Percentiles rank a stretch among this genome's conserved stretches.
These are phyloP conservation scores for Tipula lateralis DNA, from an alignment of 2,888 invertebrate species.

Conservation along the genomic window DNA sequence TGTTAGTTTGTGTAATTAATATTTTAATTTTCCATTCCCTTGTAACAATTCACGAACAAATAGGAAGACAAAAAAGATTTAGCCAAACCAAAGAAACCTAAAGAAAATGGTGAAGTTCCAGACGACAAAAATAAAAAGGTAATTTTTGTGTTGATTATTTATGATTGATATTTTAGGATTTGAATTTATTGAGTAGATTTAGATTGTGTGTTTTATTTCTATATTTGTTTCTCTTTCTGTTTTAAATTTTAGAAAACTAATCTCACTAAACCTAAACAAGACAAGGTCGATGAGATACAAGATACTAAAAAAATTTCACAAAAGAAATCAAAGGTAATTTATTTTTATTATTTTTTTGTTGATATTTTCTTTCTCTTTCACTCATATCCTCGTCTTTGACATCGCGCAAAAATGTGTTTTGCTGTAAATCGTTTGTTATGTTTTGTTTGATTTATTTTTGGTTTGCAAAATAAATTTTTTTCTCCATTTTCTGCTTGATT, in stretches of 20 bases:
- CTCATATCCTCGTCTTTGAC: neutral
- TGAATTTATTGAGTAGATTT: neutral
- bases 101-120: neutral
- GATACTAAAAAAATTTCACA: neutral
- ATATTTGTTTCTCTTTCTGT: neutral
- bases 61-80: neutral
- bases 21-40: neutral
- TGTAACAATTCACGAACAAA: neutral
- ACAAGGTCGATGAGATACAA: neutral
- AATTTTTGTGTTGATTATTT: neutral
- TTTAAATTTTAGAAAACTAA: neutral
- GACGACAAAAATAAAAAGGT: neutral
- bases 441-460: neutral
- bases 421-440: neutral
- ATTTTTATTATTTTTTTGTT: neutral
- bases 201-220: neutral
- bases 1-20: neutral
- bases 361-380: neutral
- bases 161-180: neutral
- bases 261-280: constrained; percentile 6
- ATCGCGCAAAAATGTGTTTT: neutral
- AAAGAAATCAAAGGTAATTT: neutral
- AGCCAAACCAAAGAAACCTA: neutral
- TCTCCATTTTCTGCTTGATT: neutral
- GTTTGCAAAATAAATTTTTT: neutral